phyloP scores from a whole-genome alignment of 2,888 invertebrate species.

The Cephus sareptanus region DNA sequence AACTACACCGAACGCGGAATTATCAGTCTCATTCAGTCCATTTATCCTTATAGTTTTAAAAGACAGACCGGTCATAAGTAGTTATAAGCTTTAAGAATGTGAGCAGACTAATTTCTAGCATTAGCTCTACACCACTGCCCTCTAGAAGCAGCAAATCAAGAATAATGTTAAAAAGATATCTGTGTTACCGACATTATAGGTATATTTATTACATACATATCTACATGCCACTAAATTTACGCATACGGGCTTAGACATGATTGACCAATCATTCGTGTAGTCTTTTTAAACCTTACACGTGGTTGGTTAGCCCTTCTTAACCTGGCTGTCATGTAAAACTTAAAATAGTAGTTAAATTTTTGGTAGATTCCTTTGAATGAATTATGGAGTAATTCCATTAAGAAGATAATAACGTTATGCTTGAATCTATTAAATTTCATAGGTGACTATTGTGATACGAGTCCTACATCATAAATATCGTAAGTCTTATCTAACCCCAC shows the following conservation, averaged over 20 bases:
- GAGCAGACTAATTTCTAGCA: background rate
- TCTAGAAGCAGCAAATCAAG: background rate
- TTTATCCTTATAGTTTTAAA: background rate
- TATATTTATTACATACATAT: background rate
- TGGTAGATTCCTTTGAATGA: background rate
- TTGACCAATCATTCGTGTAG: background rate
- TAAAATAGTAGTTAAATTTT: background rate
- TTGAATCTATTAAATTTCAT: background rate
- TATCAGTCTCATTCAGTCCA: background rate
- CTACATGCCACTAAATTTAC: background rate
- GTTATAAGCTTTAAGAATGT: background rate
- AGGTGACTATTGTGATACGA: background rate
- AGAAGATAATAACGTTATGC: background rate
- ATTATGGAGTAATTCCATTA: background rate
- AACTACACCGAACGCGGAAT: background rate
- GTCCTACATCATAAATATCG: background rate
- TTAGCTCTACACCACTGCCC: background rate
- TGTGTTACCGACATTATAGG: background rate
- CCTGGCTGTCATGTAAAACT: background rate
- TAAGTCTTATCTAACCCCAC: background rate
- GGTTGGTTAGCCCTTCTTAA: background rate
- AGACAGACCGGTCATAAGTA: background rate
- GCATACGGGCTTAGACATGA: background rate
- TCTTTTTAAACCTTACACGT: background rate
- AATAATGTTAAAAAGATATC: background rate